Conservation (phyloP, 2,113 vertebrate genomes). For the Dicrurus megarhynchus region DNA sequence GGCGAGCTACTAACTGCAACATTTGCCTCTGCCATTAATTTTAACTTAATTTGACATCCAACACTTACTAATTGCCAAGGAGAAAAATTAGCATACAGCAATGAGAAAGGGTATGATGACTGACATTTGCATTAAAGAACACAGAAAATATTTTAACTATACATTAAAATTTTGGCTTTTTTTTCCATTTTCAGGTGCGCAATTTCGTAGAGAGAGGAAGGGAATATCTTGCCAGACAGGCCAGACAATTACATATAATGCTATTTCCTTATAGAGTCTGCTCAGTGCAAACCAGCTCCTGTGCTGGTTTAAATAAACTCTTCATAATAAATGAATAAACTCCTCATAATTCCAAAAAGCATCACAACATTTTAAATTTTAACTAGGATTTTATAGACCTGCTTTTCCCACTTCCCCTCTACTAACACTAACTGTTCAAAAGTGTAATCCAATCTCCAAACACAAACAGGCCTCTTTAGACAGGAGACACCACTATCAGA, state of each 20-base stretch:
- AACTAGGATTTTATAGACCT: not conserved
- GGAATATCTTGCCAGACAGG: not conserved
- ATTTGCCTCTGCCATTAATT: slow-evolving; percentile 77
- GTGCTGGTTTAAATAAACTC: not conserved
- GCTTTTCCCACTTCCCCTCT: not conserved
- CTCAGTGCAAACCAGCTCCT: not conserved
- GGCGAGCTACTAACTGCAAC: slow-evolving; percentile 74
- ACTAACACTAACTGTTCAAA: not conserved
- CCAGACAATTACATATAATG: not conserved
- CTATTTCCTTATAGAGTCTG: not conserved
- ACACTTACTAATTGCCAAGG: slow-evolving; percentile 78
- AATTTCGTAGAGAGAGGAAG: not conserved
- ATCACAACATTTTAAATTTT: not conserved
- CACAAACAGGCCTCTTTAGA: not conserved
- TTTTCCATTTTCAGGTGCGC: not conserved
- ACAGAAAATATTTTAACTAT: not conserved
- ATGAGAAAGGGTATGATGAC: slow-evolving; percentile 31
- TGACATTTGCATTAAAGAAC: slow-evolving; percentile 21
- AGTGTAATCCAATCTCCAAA: not conserved
- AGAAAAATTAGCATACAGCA: slow-evolving; percentile 56
- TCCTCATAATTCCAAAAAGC: not conserved
- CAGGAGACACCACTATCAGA: not conserved
- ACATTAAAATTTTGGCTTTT: not conserved
- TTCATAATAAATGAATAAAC: not conserved
- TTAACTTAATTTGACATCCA: slow-evolving; percentile 82